Base-by-base conservation (phyloP, 2,113 vertebrate genomes). In the Alouatta palliata region DNA sequence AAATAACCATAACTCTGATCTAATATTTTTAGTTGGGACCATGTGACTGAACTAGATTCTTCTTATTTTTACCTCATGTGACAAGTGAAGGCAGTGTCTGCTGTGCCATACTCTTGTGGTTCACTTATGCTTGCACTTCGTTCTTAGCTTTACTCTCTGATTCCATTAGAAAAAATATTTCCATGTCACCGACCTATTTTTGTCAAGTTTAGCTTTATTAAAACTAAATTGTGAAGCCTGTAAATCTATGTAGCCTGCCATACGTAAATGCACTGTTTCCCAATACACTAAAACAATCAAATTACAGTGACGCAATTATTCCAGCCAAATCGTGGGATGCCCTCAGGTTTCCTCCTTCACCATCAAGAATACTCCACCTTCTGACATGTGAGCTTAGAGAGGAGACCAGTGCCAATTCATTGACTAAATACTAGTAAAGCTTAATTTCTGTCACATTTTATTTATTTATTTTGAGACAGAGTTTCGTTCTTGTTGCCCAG, bases 41-140 rank as follows among this genome's bases (percentile, higher is more conserved):
- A 7, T 80, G 79, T 45, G 43, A 90, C 20, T 89, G 37, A 54
- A 32, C 68, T 73, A 68, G 84, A 75, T 37, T 54, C 52, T 64
- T 66, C 73, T 96, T 84, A 85, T 91, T 92, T 98, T 96, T 85
- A 85, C 71, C 52, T 73, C 79, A 35, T 16, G 58, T 85, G 81
- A n/a, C n/a, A 61, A 54, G 79, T 40, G 37, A 84, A n/a, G 75
- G 45, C 56, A 27, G 47, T 71, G 13, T 70, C 49, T 77, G 47
- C 10, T 43, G 37, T 40, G n/a, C n/a, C 1, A 1, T 45, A 45
- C 20, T 76, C 25, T 37, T 58, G 4, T 27, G 93, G 27, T 90
- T 90, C 25, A 35, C 11, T 58, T 66, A 49, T 2, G 5, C 37
- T 87, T 75, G 19, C 47, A 54, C 81, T 86, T 93, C 61, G 37